Base-by-base conservation (phyloP, 1,140 invertebrate genomes). In the Globodera rostochiensis region DNA sequence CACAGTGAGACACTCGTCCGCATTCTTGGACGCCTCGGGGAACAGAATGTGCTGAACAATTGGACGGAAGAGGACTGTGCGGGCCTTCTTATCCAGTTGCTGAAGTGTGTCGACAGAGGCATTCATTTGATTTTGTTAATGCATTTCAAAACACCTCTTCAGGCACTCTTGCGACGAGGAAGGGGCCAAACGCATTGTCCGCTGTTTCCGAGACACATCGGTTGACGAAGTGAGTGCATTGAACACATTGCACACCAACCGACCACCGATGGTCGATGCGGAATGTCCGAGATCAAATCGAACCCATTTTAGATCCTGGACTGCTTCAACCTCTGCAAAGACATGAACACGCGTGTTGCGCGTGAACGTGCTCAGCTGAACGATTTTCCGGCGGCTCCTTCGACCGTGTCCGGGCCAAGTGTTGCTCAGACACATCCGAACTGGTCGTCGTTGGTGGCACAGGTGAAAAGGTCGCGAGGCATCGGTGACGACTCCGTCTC, bases 251-350 rank as follows among this genome's bases (percentile, higher is more conserved):
- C 36, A 36, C 36, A 36, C 36, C 36, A 36, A 36, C 36, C 36
- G 36, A 25, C 25, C 25, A 1, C 25, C 25, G 25, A 25, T 36
- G 36, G 2, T 36, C 3, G 36, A 36, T 36, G 36, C 36, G 36
- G 36, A 3, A 36, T 36, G 36, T 36, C 36, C 19, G 11, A 69
- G 45, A 77, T 64, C 19, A 15, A 47, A 66, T 66, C 1, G 1
- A 76, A 11, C 7, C 53, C 25, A 45, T 46, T 78, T 66, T n/a
- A 78, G 77, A 78, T 78, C 25, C 13, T 45, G 9, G 64, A 46
- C 49, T 78, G 53, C 69, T 69, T 78, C 46, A 78, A 15, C 70
- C 36, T 45, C n/a, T 78, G 77, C n/a, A 78, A 78, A 69, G 47
- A 66, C n/a, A 7, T 78, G 15, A 78, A 78, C 11, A 78, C 71